Base-by-base conservation (phyloP, 2,888 invertebrate species). In the Rhagonycha fulva region DNA sequence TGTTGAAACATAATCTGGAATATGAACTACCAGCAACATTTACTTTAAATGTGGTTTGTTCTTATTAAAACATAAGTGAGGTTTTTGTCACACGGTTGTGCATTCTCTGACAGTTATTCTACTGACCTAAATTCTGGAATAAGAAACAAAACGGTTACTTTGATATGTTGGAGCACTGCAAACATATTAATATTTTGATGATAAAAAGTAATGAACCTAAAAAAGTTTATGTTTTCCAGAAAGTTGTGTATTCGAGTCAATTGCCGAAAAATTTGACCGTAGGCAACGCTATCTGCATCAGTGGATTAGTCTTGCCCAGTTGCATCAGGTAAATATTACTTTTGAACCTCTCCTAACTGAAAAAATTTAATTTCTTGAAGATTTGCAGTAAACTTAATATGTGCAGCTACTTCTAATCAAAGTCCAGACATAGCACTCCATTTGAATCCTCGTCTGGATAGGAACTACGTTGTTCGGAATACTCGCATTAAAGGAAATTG, bases 401-500 rank as follows among this genome's bases (percentile, higher is more conserved):
- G 89, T 80, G 89, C 88, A 4, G 81, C 80, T 12, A 78, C 80
- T 47, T n/a, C 5, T n/a, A n/a, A 47, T n/a, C 47, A 47, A 4
- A 47, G 47, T 47, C 47, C 47, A 2, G 87, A 87, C 23, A 90
- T 95, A 14, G 94, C 94, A 0, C 89, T 96, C 47, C 96, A 96
- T 86, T 92, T 96, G 83, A 96, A 96, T 88, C 94, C 95, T 9
- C 92, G 96, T 14, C 88, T 96, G 80, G 93, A 93, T 75, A 93
- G 94, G 84, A 91, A 91, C 77, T 94, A 94, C 84, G 92, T 96
- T 62, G 95, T 96, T 0, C 89, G 96, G 79, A 96, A 96, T 86
- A 90, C 92, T 3, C 90, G 91, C 73, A 86, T 91, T 12, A 91
- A 91, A 81, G 92, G 92, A 71, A 88, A 89, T 70, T 96, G 96